Conservation (phyloP, 2,113 vertebrate genomes). For the Poeciliopsis retropinna region DNA sequence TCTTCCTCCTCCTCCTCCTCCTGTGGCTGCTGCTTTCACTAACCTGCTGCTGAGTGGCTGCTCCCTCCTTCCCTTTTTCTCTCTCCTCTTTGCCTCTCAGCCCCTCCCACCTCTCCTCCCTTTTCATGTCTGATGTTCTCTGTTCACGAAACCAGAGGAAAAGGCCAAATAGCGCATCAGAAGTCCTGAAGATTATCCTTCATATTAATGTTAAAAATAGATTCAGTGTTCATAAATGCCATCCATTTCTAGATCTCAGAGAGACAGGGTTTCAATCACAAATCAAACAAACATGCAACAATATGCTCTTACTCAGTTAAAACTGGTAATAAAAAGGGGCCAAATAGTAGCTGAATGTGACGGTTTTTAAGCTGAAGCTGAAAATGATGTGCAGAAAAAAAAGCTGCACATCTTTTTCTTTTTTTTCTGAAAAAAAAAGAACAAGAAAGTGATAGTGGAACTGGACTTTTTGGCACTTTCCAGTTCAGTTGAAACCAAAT, state of each 20-base stretch:
- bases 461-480: no score
- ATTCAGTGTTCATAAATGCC: no score
- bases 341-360: not conserved
- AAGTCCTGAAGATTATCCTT: no score
- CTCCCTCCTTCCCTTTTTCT: constrained; percentile 30
- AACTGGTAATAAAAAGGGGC: not conserved
- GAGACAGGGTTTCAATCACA: not conserved
- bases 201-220: no score
- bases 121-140: constrained; percentile 39
- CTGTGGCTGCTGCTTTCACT: constrained; percentile 62
- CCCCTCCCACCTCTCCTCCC: constrained; percentile 49
- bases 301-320: not conserved
- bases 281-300: not conserved
- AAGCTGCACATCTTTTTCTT: no score
- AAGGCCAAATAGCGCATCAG: not conserved
- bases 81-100: constrained; percentile 31
- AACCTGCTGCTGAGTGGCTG: constrained; percentile 63
- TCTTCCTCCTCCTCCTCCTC: constrained; percentile 10
- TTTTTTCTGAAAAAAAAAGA: not conserved
- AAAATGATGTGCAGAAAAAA: not conserved
- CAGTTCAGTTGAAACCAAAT: no score
- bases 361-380: not conserved
- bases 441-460: not conserved
- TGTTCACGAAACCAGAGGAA: constrained; percentile 19
- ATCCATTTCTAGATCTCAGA: no score